Base-by-base conservation (phyloP, 2,888 invertebrate species). In the Mylabris sibirica region DNA sequence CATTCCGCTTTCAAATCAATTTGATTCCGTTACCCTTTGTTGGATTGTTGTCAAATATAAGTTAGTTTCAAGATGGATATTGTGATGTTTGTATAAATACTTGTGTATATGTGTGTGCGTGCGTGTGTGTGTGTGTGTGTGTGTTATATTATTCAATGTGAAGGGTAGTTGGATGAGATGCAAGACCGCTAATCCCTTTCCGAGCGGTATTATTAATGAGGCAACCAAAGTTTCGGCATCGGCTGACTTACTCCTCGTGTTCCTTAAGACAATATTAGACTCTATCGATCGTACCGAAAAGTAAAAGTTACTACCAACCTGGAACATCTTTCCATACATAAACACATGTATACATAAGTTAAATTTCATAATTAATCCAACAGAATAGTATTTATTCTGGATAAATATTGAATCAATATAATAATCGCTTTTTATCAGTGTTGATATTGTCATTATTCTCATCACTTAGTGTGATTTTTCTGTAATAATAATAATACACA, bases 201-300 rank as follows among this genome's bases (percentile, higher is more conserved):
- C 76, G 72, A 79, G 79, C 74, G 74, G 77, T 77, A 78, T 79
- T 79, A 80, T 79, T 80, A 80, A 80, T 80, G 80, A 77, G 77
- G 70, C 73, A 77, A 77, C 76, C 76, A 72, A 79, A 79, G 76
- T 75, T 79, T 79, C 73, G 69, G 74, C 57, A 57, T 72, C 73
- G 73, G 71, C 77, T 76, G 76, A 76, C 78, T 72, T 77, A 75
- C 64, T 68, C 72, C 76, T 73, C 74, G 69, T 75, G 74, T 72
- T 77, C 71, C 71, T 75, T 75, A 73, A 69, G 76, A 76, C 75
- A 77, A 77, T 77, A 78, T 77, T 77, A 77, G 75, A 75, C 72
- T 71, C 26, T 57, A 78, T 78, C 74, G 77, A 78, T 78, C 77
- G 71, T 65, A 65, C 63, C 65, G 64, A 59, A 71, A 71, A 24